These are phyloP conservation scores for Spilarctia lutea DNA, from an alignment of 2,888 invertebrate species.

Conservation along the genomic window DNA sequence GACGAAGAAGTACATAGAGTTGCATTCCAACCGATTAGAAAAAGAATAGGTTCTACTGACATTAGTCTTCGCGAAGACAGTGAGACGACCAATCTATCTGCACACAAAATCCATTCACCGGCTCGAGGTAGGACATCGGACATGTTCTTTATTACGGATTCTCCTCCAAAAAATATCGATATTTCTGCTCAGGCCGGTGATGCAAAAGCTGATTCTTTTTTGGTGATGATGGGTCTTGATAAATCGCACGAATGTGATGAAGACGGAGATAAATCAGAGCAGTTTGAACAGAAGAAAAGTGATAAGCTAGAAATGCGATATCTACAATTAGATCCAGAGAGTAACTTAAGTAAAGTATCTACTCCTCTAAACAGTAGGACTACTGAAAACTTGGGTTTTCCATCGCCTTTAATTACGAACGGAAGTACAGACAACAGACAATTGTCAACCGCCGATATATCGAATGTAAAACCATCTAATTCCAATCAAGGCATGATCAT, in stretches of 20 bases:
- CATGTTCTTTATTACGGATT: slow-evolving; percentile 75
- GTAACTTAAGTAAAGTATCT: slow-evolving; percentile 76
- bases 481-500: slow-evolving; percentile 46
- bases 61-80: slow-evolving; percentile 78
- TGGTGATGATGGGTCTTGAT: slow-evolving; percentile 79
- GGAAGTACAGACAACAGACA: slow-evolving; percentile 64
- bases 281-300: slow-evolving; percentile 65
- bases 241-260: slow-evolving; percentile 72
- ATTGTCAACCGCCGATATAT: slow-evolving; percentile 56
- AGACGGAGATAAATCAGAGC: slow-evolving; percentile 64
- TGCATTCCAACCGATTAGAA: slow-evolving; percentile 77
- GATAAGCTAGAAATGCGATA: slow-evolving; percentile 66
- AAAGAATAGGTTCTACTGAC: slow-evolving; percentile 69
- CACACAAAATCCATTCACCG: slow-evolving; percentile 65
- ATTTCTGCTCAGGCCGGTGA: slow-evolving; percentile 59
- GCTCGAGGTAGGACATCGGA: slow-evolving; percentile 70
- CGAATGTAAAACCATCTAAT: slow-evolving; percentile 56
- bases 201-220: slow-evolving; percentile 76
- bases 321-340: slow-evolving; percentile 68
- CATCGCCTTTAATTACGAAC: slow-evolving; percentile 70
- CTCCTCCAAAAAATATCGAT: slow-evolving; percentile 69
- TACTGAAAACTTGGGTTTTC: slow-evolving; percentile 66
- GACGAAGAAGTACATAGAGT: slow-evolving; percentile 80
- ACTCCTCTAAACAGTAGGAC: slow-evolving; percentile 71
- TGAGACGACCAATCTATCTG: slow-evolving; percentile 59